Percentiles rank a stretch among this genome's conserved stretches.
phyloP scores from a whole-genome alignment of 2,888 invertebrate genomes.

The Dromius quadrimaculatus region DNA sequence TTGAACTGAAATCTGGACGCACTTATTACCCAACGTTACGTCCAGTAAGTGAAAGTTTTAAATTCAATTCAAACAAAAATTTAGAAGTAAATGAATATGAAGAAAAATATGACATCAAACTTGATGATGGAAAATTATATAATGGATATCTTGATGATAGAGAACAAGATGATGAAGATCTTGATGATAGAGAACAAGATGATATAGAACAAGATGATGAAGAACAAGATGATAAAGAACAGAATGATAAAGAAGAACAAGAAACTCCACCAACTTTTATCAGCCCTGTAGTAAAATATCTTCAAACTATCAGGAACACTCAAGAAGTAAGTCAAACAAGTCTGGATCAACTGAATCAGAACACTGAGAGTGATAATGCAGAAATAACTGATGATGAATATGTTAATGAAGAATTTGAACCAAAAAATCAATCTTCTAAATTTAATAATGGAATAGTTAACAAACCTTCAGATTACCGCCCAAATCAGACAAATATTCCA shows the following conservation, averaged over 20 bases:
- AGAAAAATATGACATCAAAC: conserved; percentile 37
- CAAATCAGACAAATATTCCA: conserved; percentile 44
- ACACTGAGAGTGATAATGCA: conserved; percentile 45
- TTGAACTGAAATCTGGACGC: conserved; percentile 14
- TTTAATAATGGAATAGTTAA: conserved; percentile 36
- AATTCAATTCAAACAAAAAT: background rate
- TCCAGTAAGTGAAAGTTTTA: conserved; percentile 26
- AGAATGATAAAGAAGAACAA: conserved; percentile 41
- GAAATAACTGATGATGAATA: conserved; percentile 49
- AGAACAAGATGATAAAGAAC: conserved; percentile 41
- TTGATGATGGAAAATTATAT: conserved; percentile 53
- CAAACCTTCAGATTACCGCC: conserved; percentile 19
- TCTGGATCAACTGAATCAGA: conserved; percentile 30
- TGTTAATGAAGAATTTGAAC: conserved; percentile 42
- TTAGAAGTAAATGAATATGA: conserved; percentile 22
- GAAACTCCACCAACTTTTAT: background rate
- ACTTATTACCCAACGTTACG: conserved; percentile 28
- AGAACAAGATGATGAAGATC: conserved; percentile 48
- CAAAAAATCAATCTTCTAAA: conserved; percentile 52
- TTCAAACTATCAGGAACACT: conserved; percentile 44
- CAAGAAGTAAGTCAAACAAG: conserved; percentile 47
- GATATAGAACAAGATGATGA: conserved; percentile 54
- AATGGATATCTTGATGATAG: conserved; percentile 52
- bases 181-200: conserved; percentile 54
- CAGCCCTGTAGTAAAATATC: conserved; percentile 35